Percentiles rank a stretch among this genome's conserved stretches.
Evolutionary conservation across 2,888 invertebrate species (phyloP).

Genomic region (Cephus pulcher): DNA sequence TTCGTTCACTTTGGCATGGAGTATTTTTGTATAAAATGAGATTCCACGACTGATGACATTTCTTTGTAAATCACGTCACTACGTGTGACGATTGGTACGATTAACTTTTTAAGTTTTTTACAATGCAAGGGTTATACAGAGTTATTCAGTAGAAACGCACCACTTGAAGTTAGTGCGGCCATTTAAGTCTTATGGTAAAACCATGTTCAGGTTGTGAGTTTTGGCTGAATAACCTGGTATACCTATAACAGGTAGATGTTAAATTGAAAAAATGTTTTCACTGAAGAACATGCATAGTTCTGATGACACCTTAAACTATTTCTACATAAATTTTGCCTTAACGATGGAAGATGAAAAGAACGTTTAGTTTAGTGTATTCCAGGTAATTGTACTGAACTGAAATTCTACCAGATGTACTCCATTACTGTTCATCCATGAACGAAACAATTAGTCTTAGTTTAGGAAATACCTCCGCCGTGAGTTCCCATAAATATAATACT

Average conservation of each 20-base stretch:
- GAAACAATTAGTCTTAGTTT: background rate
- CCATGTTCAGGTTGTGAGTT: no score
- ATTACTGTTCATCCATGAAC: background rate
- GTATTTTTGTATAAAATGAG: background rate
- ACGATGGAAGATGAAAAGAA: background rate
- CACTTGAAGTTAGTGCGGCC: no score
- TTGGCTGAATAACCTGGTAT: no score
- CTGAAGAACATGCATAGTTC: no score
- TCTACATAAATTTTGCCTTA: background rate
- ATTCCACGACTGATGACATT: background rate
- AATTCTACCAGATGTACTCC: background rate
- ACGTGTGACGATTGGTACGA: background rate
- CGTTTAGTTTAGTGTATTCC: background rate
- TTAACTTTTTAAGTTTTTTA: background rate
- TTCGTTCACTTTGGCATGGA: background rate
- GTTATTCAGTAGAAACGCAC: no score
- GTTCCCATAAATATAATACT: background rate
- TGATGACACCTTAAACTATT: background rate
- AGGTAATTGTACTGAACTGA: background rate
- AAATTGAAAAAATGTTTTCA: no score
- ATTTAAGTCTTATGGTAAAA: no score
- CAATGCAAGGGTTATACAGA: background rate
- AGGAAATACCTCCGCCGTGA: background rate
- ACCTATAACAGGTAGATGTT: no score
- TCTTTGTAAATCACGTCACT: background rate